Conservation (phyloP, 2,797 vertebrate genomes). For the Petrocephalus sullivani region DNA sequence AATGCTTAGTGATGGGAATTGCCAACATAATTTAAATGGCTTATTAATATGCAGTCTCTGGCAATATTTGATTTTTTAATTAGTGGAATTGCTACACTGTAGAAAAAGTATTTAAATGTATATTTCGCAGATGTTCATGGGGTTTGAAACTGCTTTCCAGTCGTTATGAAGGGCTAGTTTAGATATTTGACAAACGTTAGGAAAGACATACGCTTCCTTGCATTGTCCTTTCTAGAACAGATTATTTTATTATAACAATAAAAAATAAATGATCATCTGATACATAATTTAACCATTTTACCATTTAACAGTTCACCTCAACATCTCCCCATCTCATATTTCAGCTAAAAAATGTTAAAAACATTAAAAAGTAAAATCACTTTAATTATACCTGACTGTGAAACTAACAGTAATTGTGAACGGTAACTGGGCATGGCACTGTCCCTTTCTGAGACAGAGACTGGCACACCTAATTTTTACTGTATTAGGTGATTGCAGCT, state of each 20-base stretch:
- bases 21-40: constrained; percentile 45
- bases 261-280: background rate
- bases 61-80: constrained; percentile 48
- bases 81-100: constrained; percentile 35
- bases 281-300: background rate
- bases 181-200: constrained; percentile 38
- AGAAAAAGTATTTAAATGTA: constrained; percentile 35
- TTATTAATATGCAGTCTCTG: constrained; percentile 50
- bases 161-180: constrained; percentile 33
- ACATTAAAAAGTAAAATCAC: background rate
- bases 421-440: background rate
- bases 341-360: background rate
- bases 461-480: constrained; percentile 63
- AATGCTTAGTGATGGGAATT: constrained; percentile 48
- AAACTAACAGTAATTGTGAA: background rate
- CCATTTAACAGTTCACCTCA: background rate
- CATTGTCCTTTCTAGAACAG: constrained; percentile 11
- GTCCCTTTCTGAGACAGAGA: constrained; percentile 27
- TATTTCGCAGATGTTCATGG: constrained; percentile 43
- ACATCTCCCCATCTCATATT: background rate
- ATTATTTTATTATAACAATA: background rate
- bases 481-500: constrained; percentile 65
- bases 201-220: constrained; percentile 29
- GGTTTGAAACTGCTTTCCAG: constrained; percentile 35
- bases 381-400: background rate